Conservation (phyloP, 2,113 vertebrate genomes). For the Paramormyrops kingsleyae region DNA sequence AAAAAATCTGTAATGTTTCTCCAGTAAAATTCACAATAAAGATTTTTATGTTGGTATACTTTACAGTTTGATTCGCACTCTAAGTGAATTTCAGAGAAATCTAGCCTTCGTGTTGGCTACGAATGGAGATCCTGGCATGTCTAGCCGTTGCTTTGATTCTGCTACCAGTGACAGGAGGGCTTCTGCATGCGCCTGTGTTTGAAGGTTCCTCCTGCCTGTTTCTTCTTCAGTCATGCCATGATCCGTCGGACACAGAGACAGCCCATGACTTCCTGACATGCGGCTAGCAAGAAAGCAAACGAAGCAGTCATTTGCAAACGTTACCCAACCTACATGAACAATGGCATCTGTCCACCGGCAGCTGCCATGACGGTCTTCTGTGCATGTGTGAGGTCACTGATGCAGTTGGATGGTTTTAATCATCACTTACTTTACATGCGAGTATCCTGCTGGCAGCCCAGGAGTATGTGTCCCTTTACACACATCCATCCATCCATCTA, state of each 20-base stretch:
- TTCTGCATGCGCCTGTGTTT: neutral
- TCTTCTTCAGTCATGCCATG: neutral
- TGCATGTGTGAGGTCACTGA: neutral
- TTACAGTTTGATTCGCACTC: constrained; percentile 12
- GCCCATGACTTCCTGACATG: neutral
- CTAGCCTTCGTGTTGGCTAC: neutral
- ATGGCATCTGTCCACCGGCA: neutral
- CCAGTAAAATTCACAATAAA: constrained; percentile 29
- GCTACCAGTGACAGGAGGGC: neutral
- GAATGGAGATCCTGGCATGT: neutral
- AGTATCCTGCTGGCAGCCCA: neutral
- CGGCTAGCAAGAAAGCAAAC: neutral
- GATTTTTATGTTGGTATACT: constrained; percentile 18
- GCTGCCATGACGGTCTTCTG: neutral
- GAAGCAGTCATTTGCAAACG: neutral
- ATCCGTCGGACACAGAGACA: neutral
- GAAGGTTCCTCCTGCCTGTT: neutral
- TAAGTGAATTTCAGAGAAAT: neutral
- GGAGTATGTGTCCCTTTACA: neutral
- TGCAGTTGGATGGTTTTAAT: neutral
- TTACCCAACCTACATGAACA: neutral
- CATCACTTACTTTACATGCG: neutral
- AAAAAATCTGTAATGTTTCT: constrained; percentile 41
- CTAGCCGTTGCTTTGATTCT: neutral
- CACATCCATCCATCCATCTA: neutral